These are phyloP conservation scores for Melieria picta DNA, from an alignment of 2,888 invertebrate genomes.

Conservation along the genomic window DNA sequence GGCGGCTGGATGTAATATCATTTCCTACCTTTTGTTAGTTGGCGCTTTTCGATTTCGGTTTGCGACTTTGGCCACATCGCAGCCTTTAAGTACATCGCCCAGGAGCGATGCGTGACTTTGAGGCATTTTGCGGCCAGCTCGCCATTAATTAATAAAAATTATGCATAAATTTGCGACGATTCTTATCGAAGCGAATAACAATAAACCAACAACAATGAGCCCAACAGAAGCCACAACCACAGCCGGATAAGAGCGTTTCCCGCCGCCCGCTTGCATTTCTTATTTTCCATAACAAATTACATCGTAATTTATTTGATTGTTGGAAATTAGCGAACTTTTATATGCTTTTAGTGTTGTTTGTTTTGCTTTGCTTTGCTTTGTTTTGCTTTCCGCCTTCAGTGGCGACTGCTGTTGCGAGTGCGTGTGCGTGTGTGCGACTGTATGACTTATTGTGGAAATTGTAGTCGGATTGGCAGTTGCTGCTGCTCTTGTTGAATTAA, in stretches of 20 bases:
- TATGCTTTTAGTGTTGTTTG: not conserved
- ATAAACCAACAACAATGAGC: not conserved
- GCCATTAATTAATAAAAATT: conserved; percentile 27
- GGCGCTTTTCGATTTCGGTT: too few relatives aligned
- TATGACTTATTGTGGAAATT: too few relatives aligned
- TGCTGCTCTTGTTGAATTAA: not conserved
- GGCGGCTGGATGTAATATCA: too few relatives aligned
- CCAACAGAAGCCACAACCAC: not conserved
- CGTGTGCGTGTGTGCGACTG: too few relatives aligned
- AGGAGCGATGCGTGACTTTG: conserved; percentile 25
- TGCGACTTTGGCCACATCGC: too few relatives aligned
- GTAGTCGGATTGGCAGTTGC: too few relatives aligned
- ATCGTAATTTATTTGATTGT: conserved; percentile 28
- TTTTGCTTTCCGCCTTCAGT: too few relatives aligned
- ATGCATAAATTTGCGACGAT: conserved; percentile 30
- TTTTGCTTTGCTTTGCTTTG: too few relatives aligned
- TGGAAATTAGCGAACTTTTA: conserved; percentile 10
- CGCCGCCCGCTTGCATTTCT: not conserved
- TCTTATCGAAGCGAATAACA: not conserved
- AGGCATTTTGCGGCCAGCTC: conserved; percentile 16
- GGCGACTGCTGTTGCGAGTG: too few relatives aligned
- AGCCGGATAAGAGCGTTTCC: not conserved
- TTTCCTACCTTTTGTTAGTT: too few relatives aligned
- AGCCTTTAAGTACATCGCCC: too few relatives aligned
- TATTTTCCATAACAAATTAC: conserved; percentile 2